Conservation (phyloP, 2,888 invertebrate genomes). For the Papilio protenor region DNA sequence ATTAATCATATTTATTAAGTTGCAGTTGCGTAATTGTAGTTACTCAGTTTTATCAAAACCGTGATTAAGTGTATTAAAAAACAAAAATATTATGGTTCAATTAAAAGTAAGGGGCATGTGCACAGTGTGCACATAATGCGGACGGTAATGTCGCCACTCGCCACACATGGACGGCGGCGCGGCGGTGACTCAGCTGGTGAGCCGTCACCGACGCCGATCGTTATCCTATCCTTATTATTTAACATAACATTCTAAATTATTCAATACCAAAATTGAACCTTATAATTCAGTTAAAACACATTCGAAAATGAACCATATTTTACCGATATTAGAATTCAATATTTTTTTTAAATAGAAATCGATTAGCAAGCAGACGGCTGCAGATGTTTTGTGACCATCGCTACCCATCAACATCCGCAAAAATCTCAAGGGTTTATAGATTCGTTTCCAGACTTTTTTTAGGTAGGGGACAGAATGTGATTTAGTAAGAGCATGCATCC, state of each 20-base stretch:
- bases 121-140: constrained; percentile 27
- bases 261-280: constrained; percentile 25
- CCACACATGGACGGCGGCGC: constrained; percentile 49
- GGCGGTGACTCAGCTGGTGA: constrained; percentile 49
- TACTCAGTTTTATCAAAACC: constrained; percentile 1
- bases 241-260: constrained; percentile 27
- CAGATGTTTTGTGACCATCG: constrained; percentile 8
- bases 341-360: not conserved
- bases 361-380: not conserved
- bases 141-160: constrained; percentile 46
- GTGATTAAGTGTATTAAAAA: constrained; percentile 21
- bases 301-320: constrained; percentile 12
- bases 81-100: constrained; percentile 41
- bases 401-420: constrained; percentile 8
- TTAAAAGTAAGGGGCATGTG: constrained; percentile 48
- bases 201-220: constrained; percentile 39
- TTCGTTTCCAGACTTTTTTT: constrained; percentile 2
- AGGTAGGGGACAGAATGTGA: not conserved
- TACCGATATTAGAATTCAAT: not conserved
- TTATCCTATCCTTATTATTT: constrained; percentile 38
- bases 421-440: constrained; percentile 4
- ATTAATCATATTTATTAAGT: not conserved
- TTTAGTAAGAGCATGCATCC: not conserved
- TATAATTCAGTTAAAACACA: not conserved
- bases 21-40: not conserved